Evolutionary conservation across 2,113 vertebrate species (phyloP), one percentile per base, ranked within the genome.

Genomic region (Ammodytes marinus): DNA sequence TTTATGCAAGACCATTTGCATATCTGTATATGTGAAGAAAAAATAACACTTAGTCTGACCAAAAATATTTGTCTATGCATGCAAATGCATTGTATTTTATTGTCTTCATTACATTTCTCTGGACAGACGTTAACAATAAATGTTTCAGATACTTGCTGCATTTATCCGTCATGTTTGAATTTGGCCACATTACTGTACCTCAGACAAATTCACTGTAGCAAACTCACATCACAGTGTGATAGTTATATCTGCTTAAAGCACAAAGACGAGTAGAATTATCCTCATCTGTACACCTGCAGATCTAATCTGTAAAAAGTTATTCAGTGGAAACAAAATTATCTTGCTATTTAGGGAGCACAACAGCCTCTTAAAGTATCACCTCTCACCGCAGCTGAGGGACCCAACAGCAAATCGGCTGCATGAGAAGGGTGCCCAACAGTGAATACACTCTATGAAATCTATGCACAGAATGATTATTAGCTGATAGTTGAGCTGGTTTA

Each of bases 21-120:
- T 89, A 83, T 80, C 13, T 89, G 73, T 85, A 61, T 79, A 82
- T 82, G 63, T 76, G 14, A 19, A n/a, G 40, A 57, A 60, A 73
- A 63, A 65, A 69, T 54, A 69, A 81, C 17, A 77, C 39, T 73
- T 75, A 88, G 72, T 89, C 69, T 87, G 88, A 93, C 88, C 89
- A 93, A 88, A 87, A 91, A 90, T 74, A 76, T 75, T 70, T 80
- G 79, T 89, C 89, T 88, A 82, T 91, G 89, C 89, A 93, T 92
- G 91, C 52, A 80, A 78, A 81, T 89, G 87, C 82, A 71, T 80
- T 65, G 39, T 80, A 86, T 81, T 67, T 54, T 69, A 35, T 19
- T 45, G 69, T 89, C 39, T 76, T 83, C 59, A 81, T 75, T 75
- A 4, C 54, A 39, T 92, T 79, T 47, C 15, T 70, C 74, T 59